Percentiles rank a stretch among this genome's conserved stretches.
These are phyloP conservation scores for Mythimna pallens DNA, from an alignment of 2,888 invertebrate genomes.

Conservation along the genomic window DNA sequence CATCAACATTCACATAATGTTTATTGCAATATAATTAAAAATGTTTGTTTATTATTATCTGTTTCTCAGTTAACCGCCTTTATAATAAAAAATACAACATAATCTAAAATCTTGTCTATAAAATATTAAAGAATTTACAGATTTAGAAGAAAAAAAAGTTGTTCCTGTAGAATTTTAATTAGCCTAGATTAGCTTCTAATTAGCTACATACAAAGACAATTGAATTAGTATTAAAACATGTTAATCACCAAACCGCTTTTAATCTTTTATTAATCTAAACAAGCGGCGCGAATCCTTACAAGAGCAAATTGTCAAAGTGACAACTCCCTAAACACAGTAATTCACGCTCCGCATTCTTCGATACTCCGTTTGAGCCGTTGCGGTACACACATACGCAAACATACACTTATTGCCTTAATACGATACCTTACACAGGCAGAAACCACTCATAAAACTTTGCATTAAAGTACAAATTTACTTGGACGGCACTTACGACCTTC, in stretches of 20 bases:
- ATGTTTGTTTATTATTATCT: constrained; percentile 29
- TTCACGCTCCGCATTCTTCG: constrained; percentile 90
- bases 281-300: constrained; percentile 77
- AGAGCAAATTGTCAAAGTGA: constrained; percentile 87
- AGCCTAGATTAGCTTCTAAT: constrained; percentile 13
- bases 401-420: constrained; percentile 83
- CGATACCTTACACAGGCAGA: constrained; percentile 57
- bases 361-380: constrained; percentile 85
- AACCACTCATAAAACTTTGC: constrained; percentile 42
- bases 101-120: constrained; percentile 2
- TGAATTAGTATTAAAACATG: constrained; percentile 32
- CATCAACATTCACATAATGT: constrained; percentile 45
- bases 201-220: constrained; percentile 20
- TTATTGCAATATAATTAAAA: constrained; percentile 49
- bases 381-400: constrained; percentile 81
- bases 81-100: neutral
- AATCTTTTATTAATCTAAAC: constrained; percentile 70
- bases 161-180: constrained; percentile 6
- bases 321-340: constrained; percentile 89
- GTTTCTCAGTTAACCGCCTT: neutral
- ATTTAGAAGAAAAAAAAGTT: neutral
- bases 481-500: constrained; percentile 67
- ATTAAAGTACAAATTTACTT: constrained; percentile 66
- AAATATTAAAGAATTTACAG: neutral
- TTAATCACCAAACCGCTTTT: constrained; percentile 45